Base-by-base conservation (phyloP, 2,113 vertebrate species). In the Alces alces region DNA sequence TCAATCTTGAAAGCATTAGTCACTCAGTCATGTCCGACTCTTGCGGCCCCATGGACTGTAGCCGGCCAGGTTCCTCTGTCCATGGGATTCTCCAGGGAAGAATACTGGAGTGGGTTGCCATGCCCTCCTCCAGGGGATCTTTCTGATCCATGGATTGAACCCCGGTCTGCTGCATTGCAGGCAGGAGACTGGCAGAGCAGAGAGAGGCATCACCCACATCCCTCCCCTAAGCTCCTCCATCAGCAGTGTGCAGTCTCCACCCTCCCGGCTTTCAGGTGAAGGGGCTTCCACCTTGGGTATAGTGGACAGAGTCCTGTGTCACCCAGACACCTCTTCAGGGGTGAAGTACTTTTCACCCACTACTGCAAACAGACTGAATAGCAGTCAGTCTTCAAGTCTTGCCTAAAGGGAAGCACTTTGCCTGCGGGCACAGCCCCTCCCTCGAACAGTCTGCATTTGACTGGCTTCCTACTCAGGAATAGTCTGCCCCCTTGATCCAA, bases 121-220 rank as follows among this genome's bases (percentile, higher is more conserved):
- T 70, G 66, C 66, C n/a, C 10, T 70, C 66, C 66, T 70, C 19
- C 5, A 70, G n/a, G 66, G n/a, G n/a, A 39, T 39, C 66, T 70
- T 23, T 36, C 4, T 1, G 5, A 70, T 19, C n/a, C 19, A 70
- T 10, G n/a, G 66, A 70, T 39, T 2, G 0, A 70, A 39, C 2
- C 19, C n/a, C 0, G 0, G 10, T 39, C 66, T 70, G 66, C 19
- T 70, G 66, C 66, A 70, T 1, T 70, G 66, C n/a, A 70, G n/a
- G 66, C n/a, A 39, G 5, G 33, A 52, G 60, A 73, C 7, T 6
- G 12, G 52, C 16, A 47, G 30, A 39, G 9, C 5, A 58, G 30
- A 55, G 47, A 19, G 27, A 11, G n/a, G 14, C 8, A 13, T 39
- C 25, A 52, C 16, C 47, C 11, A 52, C 14, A 12, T 27, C 43